A percentile compares a stretch with the other conserved stretches of the same genome.
These are phyloP conservation scores for Digitonthophagus gazella DNA, from an alignment of 2,888 invertebrate species.

Conservation along the genomic window DNA sequence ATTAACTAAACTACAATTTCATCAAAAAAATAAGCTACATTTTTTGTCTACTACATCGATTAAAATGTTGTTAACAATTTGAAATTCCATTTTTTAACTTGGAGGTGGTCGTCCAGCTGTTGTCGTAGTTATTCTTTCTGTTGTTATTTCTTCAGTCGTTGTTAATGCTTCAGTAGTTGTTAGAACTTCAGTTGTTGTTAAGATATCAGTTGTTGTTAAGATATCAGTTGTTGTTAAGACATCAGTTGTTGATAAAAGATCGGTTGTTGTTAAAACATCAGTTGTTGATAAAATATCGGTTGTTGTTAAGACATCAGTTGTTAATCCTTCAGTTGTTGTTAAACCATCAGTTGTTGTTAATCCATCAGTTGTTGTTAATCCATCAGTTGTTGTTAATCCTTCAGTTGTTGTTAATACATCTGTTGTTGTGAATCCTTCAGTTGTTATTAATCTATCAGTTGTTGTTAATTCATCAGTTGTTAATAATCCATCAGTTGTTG, in stretches of 20 bases:
- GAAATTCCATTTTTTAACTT: too few species aligned
- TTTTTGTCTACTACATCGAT: too few species aligned
- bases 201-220: neutral
- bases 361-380: slow-evolving; percentile 6
- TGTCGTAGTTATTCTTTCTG: too few species aligned
- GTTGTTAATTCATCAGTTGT: slow-evolving; percentile 13
- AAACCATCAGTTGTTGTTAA: neutral
- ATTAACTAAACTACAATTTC: too few species aligned
- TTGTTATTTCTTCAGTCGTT: too few species aligned
- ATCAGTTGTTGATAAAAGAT: too few species aligned
- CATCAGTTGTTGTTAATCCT: neutral
- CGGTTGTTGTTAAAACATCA: neutral
- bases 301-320: neutral
- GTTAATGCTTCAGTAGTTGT: neutral
- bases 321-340: neutral
- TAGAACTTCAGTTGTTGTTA: neutral
- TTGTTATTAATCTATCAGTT: slow-evolving; percentile 7
- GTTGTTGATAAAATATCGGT: neutral
- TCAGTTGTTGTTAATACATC: neutral
- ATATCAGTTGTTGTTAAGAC: neutral
- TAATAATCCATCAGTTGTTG: neutral
- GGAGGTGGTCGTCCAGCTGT: too few species aligned
- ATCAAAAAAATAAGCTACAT: too few species aligned
- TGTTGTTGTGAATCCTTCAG: slow-evolving; percentile 16
- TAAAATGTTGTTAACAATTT: too few species aligned